phyloP scores from a whole-genome alignment of 1,140 invertebrate species.

The Dinoponera quadriceps region DNA sequence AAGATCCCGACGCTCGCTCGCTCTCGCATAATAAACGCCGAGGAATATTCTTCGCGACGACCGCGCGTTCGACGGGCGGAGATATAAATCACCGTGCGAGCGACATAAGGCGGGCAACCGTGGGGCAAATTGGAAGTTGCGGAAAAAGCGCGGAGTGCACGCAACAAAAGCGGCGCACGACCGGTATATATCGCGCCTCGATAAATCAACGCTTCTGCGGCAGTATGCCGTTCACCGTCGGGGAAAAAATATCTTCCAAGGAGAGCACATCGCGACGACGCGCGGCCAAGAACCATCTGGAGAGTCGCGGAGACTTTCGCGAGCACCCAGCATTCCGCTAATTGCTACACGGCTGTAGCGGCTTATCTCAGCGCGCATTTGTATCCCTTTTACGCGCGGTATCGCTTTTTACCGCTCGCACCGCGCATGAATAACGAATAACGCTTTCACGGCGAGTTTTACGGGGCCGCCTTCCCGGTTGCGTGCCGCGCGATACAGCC shows the following conservation, averaged over 20 bases:
- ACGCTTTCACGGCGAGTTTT: neutral
- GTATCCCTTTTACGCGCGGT: neutral
- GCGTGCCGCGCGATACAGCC: too few relatives aligned
- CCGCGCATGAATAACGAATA: constrained; percentile 7
- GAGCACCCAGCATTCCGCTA: neutral
- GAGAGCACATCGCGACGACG: neutral
- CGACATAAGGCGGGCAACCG: constrained; percentile 43
- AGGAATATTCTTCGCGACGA: constrained; percentile 24
- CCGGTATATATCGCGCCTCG: neutral
- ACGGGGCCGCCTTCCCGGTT: neutral
- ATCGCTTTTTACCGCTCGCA: constrained; percentile 3
- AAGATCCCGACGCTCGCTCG: neutral
- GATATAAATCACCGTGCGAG: constrained; percentile 37
- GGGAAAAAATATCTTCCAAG: neutral
- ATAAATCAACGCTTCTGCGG: constrained; percentile 44
- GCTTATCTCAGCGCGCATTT: neutral
- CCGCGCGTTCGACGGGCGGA: neutral
- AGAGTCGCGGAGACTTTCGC: neutral
- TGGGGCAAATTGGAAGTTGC: constrained; percentile 50
- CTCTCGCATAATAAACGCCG: constrained; percentile 27
- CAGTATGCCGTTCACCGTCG: neutral
- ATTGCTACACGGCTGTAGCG: neutral
- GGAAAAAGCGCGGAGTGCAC: constrained; percentile 34
- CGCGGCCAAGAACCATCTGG: too few relatives aligned
- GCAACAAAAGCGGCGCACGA: constrained; percentile 22